phyloP scores from a whole-genome alignment of 2,888 invertebrate genomes.

The Pseudococcus longispinus region DNA sequence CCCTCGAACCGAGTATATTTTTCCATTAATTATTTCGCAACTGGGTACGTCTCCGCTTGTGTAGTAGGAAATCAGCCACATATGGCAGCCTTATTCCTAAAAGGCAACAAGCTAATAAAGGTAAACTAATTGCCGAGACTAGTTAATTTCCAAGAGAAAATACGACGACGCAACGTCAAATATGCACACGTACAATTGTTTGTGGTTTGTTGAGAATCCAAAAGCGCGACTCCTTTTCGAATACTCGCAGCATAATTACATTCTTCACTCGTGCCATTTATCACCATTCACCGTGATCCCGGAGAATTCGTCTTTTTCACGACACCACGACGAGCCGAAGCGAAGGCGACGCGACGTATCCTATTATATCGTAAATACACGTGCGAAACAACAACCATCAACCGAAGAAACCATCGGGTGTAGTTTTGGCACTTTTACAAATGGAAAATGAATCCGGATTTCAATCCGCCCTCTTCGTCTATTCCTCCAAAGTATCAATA shows the following conservation, averaged over 20 bases:
- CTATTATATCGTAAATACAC: neutral
- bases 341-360: neutral
- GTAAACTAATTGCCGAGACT: slow-evolving; percentile 44
- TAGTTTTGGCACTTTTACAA: slow-evolving; percentile 7
- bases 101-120: slow-evolving; percentile 41
- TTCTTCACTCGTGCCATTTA: slow-evolving; percentile 33
- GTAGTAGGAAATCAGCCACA: neutral
- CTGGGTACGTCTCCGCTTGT: neutral
- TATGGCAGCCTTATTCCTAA: neutral
- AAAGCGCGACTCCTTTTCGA: slow-evolving; percentile 1
- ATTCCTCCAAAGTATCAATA: neutral
- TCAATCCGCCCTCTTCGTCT: neutral
- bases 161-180: slow-evolving; percentile 14
- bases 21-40: slow-evolving; percentile 31
- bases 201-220: slow-evolving; percentile 35
- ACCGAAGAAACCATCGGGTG: neutral
- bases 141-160: slow-evolving; percentile 7
- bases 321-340: neutral
- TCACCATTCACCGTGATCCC: neutral
- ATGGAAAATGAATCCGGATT: slow-evolving; percentile 4
- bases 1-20: neutral
- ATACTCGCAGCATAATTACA: slow-evolving; percentile 23
- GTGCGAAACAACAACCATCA: neutral
- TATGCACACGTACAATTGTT: slow-evolving; percentile 1
- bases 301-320: neutral